Percentiles rank a stretch among this genome's conserved stretches.
These are phyloP conservation scores for Cirrhinus mrigala DNA, from an alignment of 2,797 vertebrate species.

Conservation along the genomic window DNA sequence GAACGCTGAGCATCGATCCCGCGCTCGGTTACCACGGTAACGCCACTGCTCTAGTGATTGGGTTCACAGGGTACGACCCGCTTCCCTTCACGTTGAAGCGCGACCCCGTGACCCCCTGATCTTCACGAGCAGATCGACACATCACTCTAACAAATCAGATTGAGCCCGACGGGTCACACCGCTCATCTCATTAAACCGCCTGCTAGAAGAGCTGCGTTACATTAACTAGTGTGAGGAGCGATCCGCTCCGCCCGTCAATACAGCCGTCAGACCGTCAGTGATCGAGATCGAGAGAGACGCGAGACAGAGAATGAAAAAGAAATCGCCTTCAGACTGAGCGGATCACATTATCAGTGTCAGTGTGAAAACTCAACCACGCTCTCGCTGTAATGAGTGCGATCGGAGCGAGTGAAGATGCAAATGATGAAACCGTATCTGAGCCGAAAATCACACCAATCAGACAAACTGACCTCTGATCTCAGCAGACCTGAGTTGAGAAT, in stretches of 20 bases:
- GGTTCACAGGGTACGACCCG: conserved; percentile 67
- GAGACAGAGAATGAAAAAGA: neutral
- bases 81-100: conserved; percentile 58
- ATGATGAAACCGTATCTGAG: neutral
- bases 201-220: neutral
- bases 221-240: neutral
- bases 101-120: conserved; percentile 62
- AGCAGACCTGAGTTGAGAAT: neutral
- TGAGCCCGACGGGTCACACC: conserved; percentile 29
- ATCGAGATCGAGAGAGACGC: neutral
- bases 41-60: conserved; percentile 68
- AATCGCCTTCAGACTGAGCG: neutral
- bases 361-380: neutral
- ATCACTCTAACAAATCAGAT: conserved; percentile 65
- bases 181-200: conserved; percentile 9
- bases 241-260: neutral
- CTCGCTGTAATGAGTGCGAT: neutral
- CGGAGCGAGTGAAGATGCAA: neutral
- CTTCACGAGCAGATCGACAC: conserved; percentile 67
- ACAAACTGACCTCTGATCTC: neutral
- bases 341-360: neutral
- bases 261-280: neutral
- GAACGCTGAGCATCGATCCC: conserved; percentile 67
- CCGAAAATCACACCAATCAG: neutral
- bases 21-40: conserved; percentile 69